phyloP scores from a whole-genome alignment of 2,113 vertebrate genomes.

The Leucosticte australis region DNA sequence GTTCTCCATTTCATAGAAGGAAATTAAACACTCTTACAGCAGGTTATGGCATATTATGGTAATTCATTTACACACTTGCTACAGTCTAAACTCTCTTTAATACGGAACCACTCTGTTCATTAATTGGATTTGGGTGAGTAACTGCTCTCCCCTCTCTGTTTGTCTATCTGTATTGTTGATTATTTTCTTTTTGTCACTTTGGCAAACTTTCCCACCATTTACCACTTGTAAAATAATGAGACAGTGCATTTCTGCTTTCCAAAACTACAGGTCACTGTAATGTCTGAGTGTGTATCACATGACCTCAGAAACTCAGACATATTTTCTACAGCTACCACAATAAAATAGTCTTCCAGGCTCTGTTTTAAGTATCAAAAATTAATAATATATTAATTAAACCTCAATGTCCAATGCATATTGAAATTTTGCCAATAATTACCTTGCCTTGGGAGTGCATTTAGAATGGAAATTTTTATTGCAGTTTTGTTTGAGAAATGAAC shows the following conservation, averaged over 20 bases:
- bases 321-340: background rate
- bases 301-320: background rate
- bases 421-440: slow-evolving; percentile 10
- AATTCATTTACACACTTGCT: background rate
- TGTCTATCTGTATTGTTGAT: background rate
- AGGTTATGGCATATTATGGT: background rate
- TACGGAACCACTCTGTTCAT: background rate
- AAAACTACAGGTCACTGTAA: background rate
- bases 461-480: slow-evolving; percentile 31
- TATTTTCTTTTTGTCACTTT: background rate
- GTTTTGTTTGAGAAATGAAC: slow-evolving; percentile 23
- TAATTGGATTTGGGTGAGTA: background rate
- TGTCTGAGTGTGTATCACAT: background rate
- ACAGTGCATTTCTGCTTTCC: slow-evolving; percentile 2
- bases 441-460: background rate
- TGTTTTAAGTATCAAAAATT: slow-evolving; percentile 13
- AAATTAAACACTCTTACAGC: background rate
- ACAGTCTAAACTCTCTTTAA: background rate
- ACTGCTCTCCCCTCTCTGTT: background rate
- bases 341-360: background rate
- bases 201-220: background rate
- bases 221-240: background rate
- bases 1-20: background rate
- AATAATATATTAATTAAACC: slow-evolving; percentile 29
- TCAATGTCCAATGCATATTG: background rate